Evolutionary conservation across 1,140 invertebrate species (phyloP), one percentile per base, ranked within the genome.

Genomic region (Chrysoperla carnea): DNA sequence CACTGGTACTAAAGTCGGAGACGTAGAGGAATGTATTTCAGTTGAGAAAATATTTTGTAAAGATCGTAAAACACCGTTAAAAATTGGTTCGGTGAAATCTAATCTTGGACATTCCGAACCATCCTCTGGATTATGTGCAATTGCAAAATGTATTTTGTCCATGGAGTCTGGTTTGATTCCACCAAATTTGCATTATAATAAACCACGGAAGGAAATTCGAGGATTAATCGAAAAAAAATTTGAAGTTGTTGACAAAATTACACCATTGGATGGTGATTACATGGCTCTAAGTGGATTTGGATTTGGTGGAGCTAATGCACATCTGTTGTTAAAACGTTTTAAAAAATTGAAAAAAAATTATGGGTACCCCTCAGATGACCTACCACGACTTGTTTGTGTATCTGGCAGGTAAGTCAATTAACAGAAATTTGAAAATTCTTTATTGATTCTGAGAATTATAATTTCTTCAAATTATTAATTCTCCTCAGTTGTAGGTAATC

Each of bases 231-330:
- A 75, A 46, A 78, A 78, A n/a, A 50, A 64, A 37, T 52, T 82
- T 8, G 58, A 72, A 53, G 74, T 79, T 14, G 68, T 77, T 4
- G 61, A 56, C 9, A 58, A 75, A 48, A 61, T 64, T 31, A 68
- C 58, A 1, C 58, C 60, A 8, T 73, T 73, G 64, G 54, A 67
- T 31, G 73, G 73, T 36, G 64, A 69, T 12, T 57, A 70, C 41
- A 68, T 73, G 27, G 75, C 66, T n/a, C 52, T 83, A n/a, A 81
- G 79, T 55, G 76, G 75, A 23, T 78, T 79, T 59, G 77, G 78
- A 9, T 78, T 79, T 57, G 73, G 76, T 45, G 80, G 80, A 36
- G 67, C 69, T 13, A 76, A 81, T 58, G 69, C 70, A 14, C 77
- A 81, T 58, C 60, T 68, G 8, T 52, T 82, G 8, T 53, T 81